A percentile compares a stretch with the other conserved stretches of the same genome.
These are phyloP conservation scores for Nyctibius grandis DNA, from an alignment of 2,797 vertebrate species.

Conservation along the genomic window DNA sequence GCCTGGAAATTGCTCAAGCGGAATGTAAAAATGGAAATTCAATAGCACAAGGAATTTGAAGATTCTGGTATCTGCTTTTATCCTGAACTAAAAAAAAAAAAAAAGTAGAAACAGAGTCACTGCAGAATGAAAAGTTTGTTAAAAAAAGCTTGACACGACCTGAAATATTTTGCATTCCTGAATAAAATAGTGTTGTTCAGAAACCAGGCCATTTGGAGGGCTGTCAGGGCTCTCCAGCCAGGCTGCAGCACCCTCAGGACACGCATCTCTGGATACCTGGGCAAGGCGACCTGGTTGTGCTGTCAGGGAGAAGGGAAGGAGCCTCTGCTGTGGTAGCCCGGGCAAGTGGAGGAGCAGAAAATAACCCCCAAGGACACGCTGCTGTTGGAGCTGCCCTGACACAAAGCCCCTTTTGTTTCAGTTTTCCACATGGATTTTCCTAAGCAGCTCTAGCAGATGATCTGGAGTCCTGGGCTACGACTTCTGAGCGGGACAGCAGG, in stretches of 20 bases:
- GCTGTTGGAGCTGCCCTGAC: neutral
- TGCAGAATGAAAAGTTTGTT: neutral
- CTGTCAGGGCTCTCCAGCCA: neutral
- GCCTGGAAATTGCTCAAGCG: neutral
- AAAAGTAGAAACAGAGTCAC: neutral
- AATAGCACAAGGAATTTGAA: neutral
- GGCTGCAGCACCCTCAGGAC: neutral
- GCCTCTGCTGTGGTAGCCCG: neutral
- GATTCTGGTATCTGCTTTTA: neutral
- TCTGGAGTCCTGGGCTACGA: neutral
- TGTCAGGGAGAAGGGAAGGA: neutral
- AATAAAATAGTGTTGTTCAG: neutral
- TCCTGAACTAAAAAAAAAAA: neutral
- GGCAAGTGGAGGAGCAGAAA: neutral
- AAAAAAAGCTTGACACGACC: neutral
- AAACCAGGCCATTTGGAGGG: neutral
- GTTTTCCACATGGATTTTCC: neutral
- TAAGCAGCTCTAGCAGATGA: neutral
- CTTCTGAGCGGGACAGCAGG: neutral
- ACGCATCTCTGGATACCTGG: rapidly evolving
- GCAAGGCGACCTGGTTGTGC: neutral
- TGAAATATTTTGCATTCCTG: neutral
- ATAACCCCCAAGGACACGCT: neutral
- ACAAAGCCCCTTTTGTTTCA: neutral
- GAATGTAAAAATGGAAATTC: neutral